Base-by-base conservation (phyloP, 1,140 invertebrate species). In the Eriocheir sinensis region DNA sequence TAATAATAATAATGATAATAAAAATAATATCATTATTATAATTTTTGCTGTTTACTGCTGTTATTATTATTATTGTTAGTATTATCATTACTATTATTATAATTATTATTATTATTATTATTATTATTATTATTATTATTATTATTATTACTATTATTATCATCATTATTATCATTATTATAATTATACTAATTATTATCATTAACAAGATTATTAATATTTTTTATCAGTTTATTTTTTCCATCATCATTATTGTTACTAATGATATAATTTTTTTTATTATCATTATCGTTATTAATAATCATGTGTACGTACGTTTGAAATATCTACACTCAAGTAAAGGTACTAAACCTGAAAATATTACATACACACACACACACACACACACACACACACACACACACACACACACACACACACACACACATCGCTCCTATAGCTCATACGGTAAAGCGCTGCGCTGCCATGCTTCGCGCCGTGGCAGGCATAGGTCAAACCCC, bases 351-450 rank as follows among this genome's bases (percentile, higher is more conserved):
- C 53, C 27, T 72, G 53, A 27, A 72, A 72, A 72, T 72, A 72
- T 72, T 27, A 72, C 53, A 72, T 27, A 72, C 53, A 72, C 53
- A 72, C 53, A 72, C 53, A 72, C 53, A 72, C 53, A 72, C 53
- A 72, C 53, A 72, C 53, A 72, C 53, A 72, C 53, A 72, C 53
- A 72, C 53, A 72, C 53, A 72, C 53, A 72, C 53, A 72, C 53
- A 72, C 53, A 72, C 53, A 72, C 53, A 72, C 53, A 72, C 53
- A 27, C 12, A n/a, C n/a, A n/a, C n/a, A n/a, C n/a, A n/a, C n/a
- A n/a, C n/a, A n/a, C n/a, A n/a, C n/a, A n/a, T n/a, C n/a, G n/a
- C n/a, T n/a, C n/a, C n/a, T n/a, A n/a, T n/a, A n/a, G n/a, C n/a
- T n/a, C n/a, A n/a, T n/a, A n/a, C n/a, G n/a, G n/a, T n/a, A n/a